A percentile compares a stretch with the other conserved stretches of the same genome.
Conservation (phyloP, 2,888 invertebrate genomes). For the Chrysomela aeneicollis region DNA sequence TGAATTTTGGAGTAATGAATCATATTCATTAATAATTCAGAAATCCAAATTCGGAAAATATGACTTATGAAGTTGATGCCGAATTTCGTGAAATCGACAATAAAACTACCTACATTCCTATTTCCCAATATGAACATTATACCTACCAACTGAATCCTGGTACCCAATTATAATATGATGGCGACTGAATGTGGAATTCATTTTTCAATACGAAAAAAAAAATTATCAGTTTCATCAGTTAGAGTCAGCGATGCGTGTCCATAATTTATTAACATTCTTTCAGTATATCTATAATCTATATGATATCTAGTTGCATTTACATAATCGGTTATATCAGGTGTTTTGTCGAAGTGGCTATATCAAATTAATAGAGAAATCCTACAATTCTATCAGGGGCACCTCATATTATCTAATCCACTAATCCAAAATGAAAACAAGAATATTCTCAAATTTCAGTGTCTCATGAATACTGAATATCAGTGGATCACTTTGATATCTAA, state of each 20-base stretch:
- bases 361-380: neutral
- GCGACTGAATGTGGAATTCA: neutral
- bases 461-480: no score
- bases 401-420: neutral
- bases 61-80: no score
- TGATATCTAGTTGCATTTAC: slow-evolving; percentile 1
- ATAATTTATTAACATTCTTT: neutral
- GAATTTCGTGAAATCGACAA: no score
- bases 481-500: no score
- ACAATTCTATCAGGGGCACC: neutral
- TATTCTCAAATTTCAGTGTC: no score
- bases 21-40: no score
- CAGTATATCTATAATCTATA: neutral
- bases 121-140: no score
- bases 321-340: neutral
- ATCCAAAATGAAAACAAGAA: neutral
- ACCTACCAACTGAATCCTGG: no score
- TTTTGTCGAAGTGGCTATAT: neutral
- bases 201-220: neutral
- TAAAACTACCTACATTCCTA: no score
- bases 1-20: no score
- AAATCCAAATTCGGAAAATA: no score
- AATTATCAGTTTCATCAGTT: neutral
- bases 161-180: no score
- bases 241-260: neutral